phyloP scores from a whole-genome alignment of 2,888 invertebrate genomes.

The Brachycybe producta region DNA sequence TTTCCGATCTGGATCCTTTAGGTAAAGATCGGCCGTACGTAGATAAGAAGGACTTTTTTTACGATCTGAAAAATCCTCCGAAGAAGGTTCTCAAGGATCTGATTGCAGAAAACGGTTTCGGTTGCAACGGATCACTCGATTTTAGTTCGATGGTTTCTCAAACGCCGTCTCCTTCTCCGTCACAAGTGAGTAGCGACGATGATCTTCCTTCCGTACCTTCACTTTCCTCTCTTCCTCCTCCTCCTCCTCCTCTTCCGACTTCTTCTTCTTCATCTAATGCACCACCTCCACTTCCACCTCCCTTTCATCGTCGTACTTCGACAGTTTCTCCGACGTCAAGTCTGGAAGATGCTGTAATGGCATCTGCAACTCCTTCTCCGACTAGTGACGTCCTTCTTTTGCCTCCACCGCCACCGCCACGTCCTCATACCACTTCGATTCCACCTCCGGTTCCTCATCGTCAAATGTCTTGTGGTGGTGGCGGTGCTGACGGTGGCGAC shows the following conservation, averaged over 20 bases:
- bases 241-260: conserved; percentile 7
- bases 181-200: not conserved
- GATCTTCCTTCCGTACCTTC: not conserved
- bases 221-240: conserved; percentile 2
- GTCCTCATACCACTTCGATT: conserved; percentile 12
- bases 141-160: not conserved
- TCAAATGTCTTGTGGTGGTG: not conserved
- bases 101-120: conserved; percentile 34
- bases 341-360: conserved; percentile 10
- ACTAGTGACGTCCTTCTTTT: conserved; percentile 5
- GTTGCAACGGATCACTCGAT: not conserved
- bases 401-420: conserved; percentile 17
- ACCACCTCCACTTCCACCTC: conserved; percentile 17
- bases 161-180: not conserved
- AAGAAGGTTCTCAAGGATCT: conserved; percentile 84
- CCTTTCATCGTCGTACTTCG: not conserved
- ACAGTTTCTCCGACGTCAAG: conserved; percentile 6
- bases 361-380: conserved; percentile 6
- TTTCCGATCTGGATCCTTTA: conserved; percentile 84
- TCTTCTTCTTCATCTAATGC: too few relatives aligned
- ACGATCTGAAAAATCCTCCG: conserved; percentile 86
- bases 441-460: conserved; percentile 18
- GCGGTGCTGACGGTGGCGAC: conserved; percentile 1
- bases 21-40: conserved; percentile 84
- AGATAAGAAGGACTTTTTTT: conserved; percentile 92